phyloP scores from a whole-genome alignment of 2,113 vertebrate genomes.

The Perca fluviatilis region DNA sequence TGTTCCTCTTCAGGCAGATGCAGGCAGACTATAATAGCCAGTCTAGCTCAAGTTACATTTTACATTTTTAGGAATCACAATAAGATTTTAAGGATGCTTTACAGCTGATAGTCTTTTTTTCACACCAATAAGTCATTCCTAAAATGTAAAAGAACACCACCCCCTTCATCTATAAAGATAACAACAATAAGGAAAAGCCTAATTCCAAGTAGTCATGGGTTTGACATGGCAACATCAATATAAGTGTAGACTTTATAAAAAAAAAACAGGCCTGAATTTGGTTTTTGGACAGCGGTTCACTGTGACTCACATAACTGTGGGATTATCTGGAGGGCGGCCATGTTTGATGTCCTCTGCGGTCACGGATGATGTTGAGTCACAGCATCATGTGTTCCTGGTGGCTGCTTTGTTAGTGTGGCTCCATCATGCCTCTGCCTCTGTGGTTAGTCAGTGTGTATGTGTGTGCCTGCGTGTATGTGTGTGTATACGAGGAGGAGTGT shows the following conservation, averaged over 20 bases:
- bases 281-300: constrained; percentile 19
- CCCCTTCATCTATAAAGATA: neutral
- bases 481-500: constrained; percentile 21
- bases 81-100: neutral
- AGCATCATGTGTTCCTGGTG: constrained; percentile 58
- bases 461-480: constrained; percentile 9
- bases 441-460: constrained; percentile 43
- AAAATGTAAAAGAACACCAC: constrained; percentile 1
- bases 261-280: constrained; percentile 8
- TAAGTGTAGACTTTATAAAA: constrained; percentile 1
- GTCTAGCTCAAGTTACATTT: constrained; percentile 65
- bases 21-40: constrained; percentile 60
- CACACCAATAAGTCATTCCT: neutral
- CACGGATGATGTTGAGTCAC: constrained; percentile 67
- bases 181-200: neutral
- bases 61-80: constrained; percentile 1
- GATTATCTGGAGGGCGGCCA: constrained; percentile 45
- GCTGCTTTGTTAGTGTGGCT: constrained; percentile 55
- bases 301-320: constrained; percentile 54
- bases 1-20: constrained; percentile 75
- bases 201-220: constrained; percentile 18
- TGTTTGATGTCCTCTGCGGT: constrained; percentile 65
- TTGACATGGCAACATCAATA: constrained; percentile 5
- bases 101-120: neutral
- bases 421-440: constrained; percentile 54